phyloP scores from a whole-genome alignment of 2,113 vertebrate genomes.

The Otus sunia region DNA sequence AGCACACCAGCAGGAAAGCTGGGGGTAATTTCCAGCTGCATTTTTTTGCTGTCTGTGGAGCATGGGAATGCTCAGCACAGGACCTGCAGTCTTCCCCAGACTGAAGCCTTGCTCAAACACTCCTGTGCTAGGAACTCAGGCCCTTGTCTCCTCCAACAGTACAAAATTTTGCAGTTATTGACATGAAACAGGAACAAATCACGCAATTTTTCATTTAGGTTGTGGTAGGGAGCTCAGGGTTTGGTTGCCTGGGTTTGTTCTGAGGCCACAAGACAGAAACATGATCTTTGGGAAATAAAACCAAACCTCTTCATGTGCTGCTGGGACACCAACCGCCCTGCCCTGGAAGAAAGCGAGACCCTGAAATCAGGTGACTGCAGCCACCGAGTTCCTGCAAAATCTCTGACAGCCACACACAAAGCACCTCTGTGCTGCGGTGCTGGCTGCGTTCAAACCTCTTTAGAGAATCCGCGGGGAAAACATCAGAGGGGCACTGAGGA shows the following conservation, averaged over 20 bases:
- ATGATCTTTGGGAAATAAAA: background rate
- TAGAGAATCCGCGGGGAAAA: background rate
- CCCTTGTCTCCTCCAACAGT: background rate
- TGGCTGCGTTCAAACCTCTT: background rate
- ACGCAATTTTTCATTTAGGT: background rate
- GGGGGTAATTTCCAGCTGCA: background rate
- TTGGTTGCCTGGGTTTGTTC: background rate
- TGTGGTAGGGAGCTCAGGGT: background rate
- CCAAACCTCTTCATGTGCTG: accelerated
- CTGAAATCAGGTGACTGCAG: background rate
- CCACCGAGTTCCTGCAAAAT: background rate
- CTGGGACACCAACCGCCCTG: accelerated
- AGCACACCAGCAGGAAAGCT: background rate
- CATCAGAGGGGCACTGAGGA: background rate
- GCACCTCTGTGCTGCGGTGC: accelerated
- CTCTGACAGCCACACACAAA: background rate
- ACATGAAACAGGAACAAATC: background rate
- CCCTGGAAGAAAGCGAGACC: background rate
- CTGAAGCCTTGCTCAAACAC: background rate
- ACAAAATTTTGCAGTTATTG: background rate
- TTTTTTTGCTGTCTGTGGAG: background rate
- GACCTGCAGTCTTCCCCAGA: background rate
- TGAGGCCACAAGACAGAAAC: background rate
- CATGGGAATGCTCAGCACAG: background rate
- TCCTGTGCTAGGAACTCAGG: background rate